Evolutionary conservation across 1,140 invertebrate species (phyloP).

Genomic region (Nasonia giraulti): DNA sequence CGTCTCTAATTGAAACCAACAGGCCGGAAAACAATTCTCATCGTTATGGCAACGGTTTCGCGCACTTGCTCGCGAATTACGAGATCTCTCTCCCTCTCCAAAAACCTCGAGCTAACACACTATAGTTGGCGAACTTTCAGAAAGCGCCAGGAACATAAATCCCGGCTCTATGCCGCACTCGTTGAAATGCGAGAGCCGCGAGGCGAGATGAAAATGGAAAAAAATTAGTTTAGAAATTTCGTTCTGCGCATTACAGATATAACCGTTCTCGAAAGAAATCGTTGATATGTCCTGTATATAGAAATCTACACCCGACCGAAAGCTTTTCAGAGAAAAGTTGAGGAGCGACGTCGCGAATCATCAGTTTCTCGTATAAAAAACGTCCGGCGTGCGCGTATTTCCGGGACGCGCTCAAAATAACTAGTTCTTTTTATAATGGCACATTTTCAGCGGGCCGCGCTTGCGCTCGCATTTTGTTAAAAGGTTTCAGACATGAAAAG

Average conservation of each 20-base stretch:
- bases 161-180: background rate
- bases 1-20: background rate
- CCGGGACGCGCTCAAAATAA: too few relatives aligned
- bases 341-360: too few relatives aligned
- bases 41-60: conserved; percentile 16
- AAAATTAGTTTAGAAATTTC: background rate
- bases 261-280: too few relatives aligned
- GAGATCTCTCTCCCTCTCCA: background rate
- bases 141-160: conserved; percentile 13
- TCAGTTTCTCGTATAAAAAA: too few relatives aligned
- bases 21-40: conserved; percentile 19
- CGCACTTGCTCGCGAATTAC: conserved; percentile 23
- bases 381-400: too few relatives aligned
- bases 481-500: background rate
- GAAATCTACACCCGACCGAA: too few relatives aligned
- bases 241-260: too few relatives aligned
- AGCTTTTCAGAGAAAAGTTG: too few relatives aligned
- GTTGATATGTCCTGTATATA: too few relatives aligned
- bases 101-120: conserved; percentile 32
- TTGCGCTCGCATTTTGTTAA: too few relatives aligned
- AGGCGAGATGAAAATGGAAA: background rate
- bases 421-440: too few relatives aligned
- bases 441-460: too few relatives aligned
- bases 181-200: background rate
- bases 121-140: conserved; percentile 1